Evolutionary conservation across 1,140 invertebrate genomes (phyloP).

Genomic region (Cherax quadricarinatus): DNA sequence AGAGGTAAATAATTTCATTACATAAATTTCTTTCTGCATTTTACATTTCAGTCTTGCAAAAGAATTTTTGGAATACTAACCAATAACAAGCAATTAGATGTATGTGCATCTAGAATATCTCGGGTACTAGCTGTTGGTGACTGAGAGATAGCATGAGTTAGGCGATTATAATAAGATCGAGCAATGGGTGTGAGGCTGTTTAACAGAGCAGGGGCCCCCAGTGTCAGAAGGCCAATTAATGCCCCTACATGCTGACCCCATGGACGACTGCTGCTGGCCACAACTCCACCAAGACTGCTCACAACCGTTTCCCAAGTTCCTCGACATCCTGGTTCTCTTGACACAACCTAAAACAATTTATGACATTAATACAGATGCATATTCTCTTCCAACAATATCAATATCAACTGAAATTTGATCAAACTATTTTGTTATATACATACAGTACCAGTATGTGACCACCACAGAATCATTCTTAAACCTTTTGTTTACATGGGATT

Average conservation of each 20-base stretch:
- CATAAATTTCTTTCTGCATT: no score
- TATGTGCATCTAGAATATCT: constrained; percentile 61
- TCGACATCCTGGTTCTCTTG: constrained; percentile 54
- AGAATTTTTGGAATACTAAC: constrained; percentile 17
- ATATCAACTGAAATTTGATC: no score
- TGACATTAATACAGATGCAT: neutral
- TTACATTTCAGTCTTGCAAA: neutral
- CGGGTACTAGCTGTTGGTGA: constrained; percentile 33
- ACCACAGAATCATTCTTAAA: no score
- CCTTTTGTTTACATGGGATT: no score
- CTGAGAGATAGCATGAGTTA: constrained; percentile 57
- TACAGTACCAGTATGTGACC: no score
- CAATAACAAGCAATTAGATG: constrained; percentile 46
- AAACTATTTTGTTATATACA: no score
- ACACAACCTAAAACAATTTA: constrained; percentile 38
- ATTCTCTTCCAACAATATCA: no score
- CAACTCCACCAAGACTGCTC: constrained; percentile 68
- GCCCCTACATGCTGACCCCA: constrained; percentile 72
- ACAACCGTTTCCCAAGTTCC: constrained; percentile 70
- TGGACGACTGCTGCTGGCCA: constrained; percentile 67
- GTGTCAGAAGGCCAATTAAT: constrained; percentile 66
- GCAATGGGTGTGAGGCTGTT: constrained; percentile 62
- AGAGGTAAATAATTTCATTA: no score
- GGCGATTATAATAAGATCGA: constrained; percentile 49
- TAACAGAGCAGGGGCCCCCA: constrained; percentile 50